Conservation (phyloP, 2,888 invertebrate genomes). For the Drosophila prolongata region DNA sequence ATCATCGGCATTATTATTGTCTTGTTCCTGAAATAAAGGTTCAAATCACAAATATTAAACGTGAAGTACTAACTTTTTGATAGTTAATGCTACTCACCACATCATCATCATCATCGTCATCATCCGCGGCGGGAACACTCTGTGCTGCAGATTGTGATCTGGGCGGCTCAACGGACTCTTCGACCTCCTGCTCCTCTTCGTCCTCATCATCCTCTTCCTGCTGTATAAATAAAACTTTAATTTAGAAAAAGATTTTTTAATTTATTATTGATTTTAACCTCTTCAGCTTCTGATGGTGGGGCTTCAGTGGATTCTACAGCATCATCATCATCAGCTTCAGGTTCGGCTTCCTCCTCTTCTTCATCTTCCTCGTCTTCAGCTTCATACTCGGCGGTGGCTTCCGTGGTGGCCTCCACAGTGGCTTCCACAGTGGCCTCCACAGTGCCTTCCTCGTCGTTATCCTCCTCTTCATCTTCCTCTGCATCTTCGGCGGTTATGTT, state of each 20-base stretch:
- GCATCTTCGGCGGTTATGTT: conserved; percentile 83
- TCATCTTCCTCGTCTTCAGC: conserved; percentile 56
- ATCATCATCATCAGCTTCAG: conserved; percentile 53
- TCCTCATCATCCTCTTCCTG: conserved; percentile 47
- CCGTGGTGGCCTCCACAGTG: conserved; percentile 53
- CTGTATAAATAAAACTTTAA: background rate
- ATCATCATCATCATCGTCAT: conserved; percentile 54
- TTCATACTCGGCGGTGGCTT: conserved; percentile 42
- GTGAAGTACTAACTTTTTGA: too few relatives aligned
- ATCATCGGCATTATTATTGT: conserved; percentile 57
- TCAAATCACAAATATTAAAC: too few relatives aligned
- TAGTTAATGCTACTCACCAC: background rate
- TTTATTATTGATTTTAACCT: background rate
- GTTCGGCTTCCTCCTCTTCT: conserved; percentile 14
- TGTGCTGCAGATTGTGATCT: conserved; percentile 48
- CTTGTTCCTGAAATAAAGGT: background rate
- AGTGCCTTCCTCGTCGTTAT: conserved; percentile 40
- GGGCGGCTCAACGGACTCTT: conserved; percentile 67
- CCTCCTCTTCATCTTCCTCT: conserved; percentile 59
- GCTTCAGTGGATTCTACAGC: conserved; percentile 63
- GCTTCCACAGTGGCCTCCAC: conserved; percentile 49
- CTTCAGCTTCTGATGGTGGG: conserved; percentile 10
- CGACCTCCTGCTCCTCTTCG: conserved; percentile 59
- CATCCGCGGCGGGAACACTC: conserved; percentile 48
- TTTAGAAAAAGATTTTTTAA: too few relatives aligned